Conservation (phyloP, 2,113 vertebrate species). For the Capreolus pygargus region DNA sequence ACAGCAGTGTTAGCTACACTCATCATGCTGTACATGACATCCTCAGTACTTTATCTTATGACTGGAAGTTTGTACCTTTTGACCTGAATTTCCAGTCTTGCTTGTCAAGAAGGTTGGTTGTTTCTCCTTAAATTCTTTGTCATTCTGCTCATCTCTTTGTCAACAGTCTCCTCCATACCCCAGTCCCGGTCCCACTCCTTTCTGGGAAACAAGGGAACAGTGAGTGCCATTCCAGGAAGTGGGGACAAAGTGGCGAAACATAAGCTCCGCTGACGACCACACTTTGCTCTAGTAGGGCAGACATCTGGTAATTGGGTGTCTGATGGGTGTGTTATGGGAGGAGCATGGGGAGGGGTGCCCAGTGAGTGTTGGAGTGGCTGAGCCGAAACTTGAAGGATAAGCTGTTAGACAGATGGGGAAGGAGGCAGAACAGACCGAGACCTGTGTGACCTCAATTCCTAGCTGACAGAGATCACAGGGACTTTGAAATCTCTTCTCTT, state of each 20-base stretch:
- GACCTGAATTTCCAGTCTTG: not conserved
- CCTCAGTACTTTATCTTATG: not conserved
- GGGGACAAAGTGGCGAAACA: not conserved
- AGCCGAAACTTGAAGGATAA: not conserved
- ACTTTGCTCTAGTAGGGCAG: not conserved
- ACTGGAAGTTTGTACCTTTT: not conserved
- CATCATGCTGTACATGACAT: no score
- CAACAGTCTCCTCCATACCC: not conserved
- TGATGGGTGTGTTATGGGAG: not conserved
- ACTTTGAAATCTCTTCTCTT: not conserved
- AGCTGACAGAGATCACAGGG: not conserved
- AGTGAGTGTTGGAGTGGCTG: not conserved
- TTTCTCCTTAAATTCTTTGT: not conserved
- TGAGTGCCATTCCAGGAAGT: not conserved
- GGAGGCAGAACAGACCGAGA: not conserved
- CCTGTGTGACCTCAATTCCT: not conserved
- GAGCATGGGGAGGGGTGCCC: not conserved
- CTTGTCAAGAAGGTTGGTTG: not conserved
- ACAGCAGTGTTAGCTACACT: no score
- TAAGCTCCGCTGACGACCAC: not conserved
- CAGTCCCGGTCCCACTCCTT: not conserved
- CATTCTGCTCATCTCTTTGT: not conserved
- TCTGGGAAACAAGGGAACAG: not conserved
- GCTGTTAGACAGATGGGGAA: not conserved
- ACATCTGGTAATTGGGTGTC: not conserved